Base-by-base conservation (phyloP, 2,888 invertebrate genomes). In the Conus canariensis region DNA sequence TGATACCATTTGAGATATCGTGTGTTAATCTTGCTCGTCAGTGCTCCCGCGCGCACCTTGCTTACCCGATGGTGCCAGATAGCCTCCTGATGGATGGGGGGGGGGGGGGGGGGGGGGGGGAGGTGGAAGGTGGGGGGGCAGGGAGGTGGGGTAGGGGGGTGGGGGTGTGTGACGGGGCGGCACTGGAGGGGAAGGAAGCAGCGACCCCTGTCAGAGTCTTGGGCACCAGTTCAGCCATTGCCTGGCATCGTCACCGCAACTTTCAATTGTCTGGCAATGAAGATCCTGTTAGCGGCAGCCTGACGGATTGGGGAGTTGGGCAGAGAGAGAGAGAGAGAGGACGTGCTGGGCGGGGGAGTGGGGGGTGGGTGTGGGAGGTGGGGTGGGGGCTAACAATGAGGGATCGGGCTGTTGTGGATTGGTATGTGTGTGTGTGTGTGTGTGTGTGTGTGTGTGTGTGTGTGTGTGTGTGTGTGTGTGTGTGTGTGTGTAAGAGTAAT, bases 1-100 rank as follows among this genome's bases (percentile, higher is more conserved):
- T 85, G 89, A 89, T 89, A 89, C 85, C 85, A 89, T 85, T 89
- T 70, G 85, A 85, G 89, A 89, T 89, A 89, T 85, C 85, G 89
- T 45, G 89, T 89, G 89, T 74, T 89, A 89, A 89, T 85, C 89
- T 89, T 70, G 89, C 88, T 85, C 74, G 30, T 77, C 67, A 58
- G 83, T 56, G 85, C 89, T 25, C 56, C 58, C 59, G n/a, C 85
- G 59, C 74, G 89, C 89, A 89, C 89, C 89, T 89, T 85, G 85
- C 85, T 19, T 14, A 58, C 74, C 67, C 59, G 85, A 89, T 89
- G 89, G 74, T 74, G 89, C 85, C 85, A 85, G 89, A 89, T 89
- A 89, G 59, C 74, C 45, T 25, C 77, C 14, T 87, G 87, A 87
- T 87, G 87, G 87, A 87, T 77, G n/a, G 74, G 87, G 5, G 70